Conservation (phyloP, 2,888 invertebrate species). For the Digitonthophagus gazella region DNA sequence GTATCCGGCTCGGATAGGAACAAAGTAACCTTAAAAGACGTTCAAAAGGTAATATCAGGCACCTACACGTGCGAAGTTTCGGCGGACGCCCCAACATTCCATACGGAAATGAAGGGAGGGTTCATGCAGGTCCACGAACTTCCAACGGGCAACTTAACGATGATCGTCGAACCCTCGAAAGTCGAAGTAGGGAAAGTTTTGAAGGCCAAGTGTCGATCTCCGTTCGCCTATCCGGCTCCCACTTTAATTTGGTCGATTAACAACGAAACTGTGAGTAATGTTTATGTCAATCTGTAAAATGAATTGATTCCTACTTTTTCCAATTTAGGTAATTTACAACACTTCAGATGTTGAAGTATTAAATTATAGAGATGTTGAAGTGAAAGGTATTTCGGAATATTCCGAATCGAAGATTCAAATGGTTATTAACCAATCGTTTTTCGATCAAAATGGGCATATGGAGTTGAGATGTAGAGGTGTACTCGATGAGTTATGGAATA, state of each 20-base stretch:
- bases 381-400: neutral
- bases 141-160: constrained; percentile 46
- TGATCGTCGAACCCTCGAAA: constrained; percentile 49
- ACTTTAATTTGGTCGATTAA: constrained; percentile 54
- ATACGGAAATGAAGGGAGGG: constrained; percentile 49
- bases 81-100: constrained; percentile 51
- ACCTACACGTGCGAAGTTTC: constrained; percentile 53
- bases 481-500: constrained; percentile 43
- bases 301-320: neutral
- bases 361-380: neutral
- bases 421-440: constrained; percentile 41
- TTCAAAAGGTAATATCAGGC: constrained; percentile 48
- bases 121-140: constrained; percentile 45
- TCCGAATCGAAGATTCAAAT: constrained; percentile 38
- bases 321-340: neutral
- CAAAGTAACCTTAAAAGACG: constrained; percentile 47
- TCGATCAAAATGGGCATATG: constrained; percentile 41
- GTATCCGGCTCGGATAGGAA: constrained; percentile 49
- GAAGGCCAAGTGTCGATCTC: constrained; percentile 49
- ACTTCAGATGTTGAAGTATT: neutral
- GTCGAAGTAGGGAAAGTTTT: constrained; percentile 51
- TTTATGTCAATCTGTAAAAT: neutral
- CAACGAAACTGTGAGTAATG: constrained; percentile 44
- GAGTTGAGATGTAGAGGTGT: constrained; percentile 43
- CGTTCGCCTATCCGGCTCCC: constrained; percentile 49